These are phyloP conservation scores for Drosophila nr. perissopoda DNA, from an alignment of 2,888 invertebrate genomes.

Conservation along the genomic window DNA sequence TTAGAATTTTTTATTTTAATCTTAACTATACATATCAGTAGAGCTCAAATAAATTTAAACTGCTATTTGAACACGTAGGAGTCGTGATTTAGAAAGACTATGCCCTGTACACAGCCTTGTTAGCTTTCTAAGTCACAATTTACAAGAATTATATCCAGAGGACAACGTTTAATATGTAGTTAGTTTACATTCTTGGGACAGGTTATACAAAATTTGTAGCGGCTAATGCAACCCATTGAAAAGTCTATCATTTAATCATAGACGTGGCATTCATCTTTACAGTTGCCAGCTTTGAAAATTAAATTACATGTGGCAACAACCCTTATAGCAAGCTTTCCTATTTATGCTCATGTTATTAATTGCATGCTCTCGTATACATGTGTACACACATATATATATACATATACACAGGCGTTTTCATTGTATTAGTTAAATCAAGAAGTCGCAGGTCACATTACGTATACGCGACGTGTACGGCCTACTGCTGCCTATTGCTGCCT, in stretches of 20 bases:
- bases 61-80: too few relatives aligned
- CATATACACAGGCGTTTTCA: constrained; percentile 7
- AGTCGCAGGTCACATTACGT: constrained; percentile 60
- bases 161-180: not conserved
- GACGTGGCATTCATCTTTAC: constrained; percentile 1
- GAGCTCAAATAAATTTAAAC: too few relatives aligned
- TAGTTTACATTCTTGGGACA: not conserved
- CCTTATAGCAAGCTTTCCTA: constrained; percentile 37
- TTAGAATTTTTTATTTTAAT: too few relatives aligned
- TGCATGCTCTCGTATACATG: constrained; percentile 47
- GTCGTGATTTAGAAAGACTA: too few relatives aligned
- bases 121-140: not conserved
- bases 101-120: too few relatives aligned
- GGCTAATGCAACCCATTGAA: not conserved
- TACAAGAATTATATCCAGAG: not conserved
- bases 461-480: constrained; percentile 41
- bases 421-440: constrained; percentile 55
- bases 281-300: constrained; percentile 43
- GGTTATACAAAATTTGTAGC: not conserved
- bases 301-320: constrained; percentile 46
- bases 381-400: not conserved
- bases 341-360: constrained; percentile 68
- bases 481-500: constrained; percentile 19
- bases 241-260: constrained; percentile 12
- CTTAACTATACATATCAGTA: too few relatives aligned